Conservation (phyloP, 2,113 vertebrate genomes). For the Callionymus lyra region DNA sequence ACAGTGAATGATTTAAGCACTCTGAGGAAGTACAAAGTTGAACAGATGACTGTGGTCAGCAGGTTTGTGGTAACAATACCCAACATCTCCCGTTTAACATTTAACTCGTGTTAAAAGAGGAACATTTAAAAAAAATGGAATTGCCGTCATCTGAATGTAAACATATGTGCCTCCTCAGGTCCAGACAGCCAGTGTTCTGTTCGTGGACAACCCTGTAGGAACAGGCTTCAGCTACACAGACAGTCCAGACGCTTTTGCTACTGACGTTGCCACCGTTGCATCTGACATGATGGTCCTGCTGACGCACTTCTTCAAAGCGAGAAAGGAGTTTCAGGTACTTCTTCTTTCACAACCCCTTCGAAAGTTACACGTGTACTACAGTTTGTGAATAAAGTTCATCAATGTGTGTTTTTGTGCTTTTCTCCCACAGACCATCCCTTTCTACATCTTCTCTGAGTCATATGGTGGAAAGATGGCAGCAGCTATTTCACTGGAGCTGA, state of each 20-base stretch:
- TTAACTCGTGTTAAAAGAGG: not conserved
- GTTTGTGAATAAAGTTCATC: too few relatives aligned
- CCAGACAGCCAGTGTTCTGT: conserved; percentile 79
- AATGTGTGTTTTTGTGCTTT: too few relatives aligned
- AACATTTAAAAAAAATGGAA: not conserved
- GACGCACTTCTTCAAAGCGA: conserved; percentile 69
- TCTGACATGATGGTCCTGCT: conserved; percentile 90
- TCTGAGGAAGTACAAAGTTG: not conserved
- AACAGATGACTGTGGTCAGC: too few relatives aligned
- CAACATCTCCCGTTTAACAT: too few relatives aligned
- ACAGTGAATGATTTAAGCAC: too few relatives aligned
- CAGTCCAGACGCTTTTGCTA: conserved; percentile 61
- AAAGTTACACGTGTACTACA: not conserved
- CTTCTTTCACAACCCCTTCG: too few relatives aligned
- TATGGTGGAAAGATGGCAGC: conserved; percentile 97
- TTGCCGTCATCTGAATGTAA: not conserved
- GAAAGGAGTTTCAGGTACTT: conserved; percentile 77
- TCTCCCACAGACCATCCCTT: conserved; percentile 71
- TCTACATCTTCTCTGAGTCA: conserved; percentile 96
- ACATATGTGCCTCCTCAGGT: conserved; percentile 54
- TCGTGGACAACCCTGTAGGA: conserved; percentile 95
- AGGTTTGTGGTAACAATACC: too few relatives aligned
- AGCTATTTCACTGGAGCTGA: conserved; percentile 75
- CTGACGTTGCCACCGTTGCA: conserved; percentile 71
- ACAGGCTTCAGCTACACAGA: conserved; percentile 87